Evolutionary conservation across 37 sponge, comb jelly and placozoan genomes (phyloP).

Genomic region (Aphrocallistes beatrix): DNA sequence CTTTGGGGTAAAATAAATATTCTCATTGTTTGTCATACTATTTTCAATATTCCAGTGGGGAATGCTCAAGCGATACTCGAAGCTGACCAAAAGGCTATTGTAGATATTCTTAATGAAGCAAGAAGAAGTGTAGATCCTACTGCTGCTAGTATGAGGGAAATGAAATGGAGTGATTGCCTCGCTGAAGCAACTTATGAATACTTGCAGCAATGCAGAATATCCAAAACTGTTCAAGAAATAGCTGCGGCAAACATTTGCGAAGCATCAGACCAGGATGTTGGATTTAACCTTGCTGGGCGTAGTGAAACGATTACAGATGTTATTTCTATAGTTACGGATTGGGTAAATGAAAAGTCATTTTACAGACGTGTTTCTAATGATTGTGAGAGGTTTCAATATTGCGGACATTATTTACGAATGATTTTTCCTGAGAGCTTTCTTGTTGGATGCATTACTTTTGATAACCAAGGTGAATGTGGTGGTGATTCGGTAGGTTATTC

Average conservation of each 20-base stretch:
- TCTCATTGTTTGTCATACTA: too few relatives aligned
- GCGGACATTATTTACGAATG: background rate
- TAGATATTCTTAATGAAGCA: background rate
- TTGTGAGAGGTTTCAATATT: background rate
- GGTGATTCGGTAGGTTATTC: background rate
- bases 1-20: too few relatives aligned
- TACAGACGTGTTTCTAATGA: background rate
- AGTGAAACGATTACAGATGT: background rate
- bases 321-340: background rate
- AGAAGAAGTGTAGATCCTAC: background rate
- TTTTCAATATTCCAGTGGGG: too few relatives aligned
- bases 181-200: background rate
- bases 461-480: background rate
- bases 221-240: background rate
- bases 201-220: background rate
- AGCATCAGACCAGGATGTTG: background rate
- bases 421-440: background rate
- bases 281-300: background rate
- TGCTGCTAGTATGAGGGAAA: background rate
- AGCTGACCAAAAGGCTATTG: too few relatives aligned
- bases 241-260: background rate
- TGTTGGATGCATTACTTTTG: background rate
- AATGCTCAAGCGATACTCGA: too few relatives aligned
- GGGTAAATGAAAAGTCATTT: background rate
- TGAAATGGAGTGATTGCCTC: background rate